Evolutionary conservation across 2,888 invertebrate species (phyloP).

Genomic region (Microplitis manilae): DNA sequence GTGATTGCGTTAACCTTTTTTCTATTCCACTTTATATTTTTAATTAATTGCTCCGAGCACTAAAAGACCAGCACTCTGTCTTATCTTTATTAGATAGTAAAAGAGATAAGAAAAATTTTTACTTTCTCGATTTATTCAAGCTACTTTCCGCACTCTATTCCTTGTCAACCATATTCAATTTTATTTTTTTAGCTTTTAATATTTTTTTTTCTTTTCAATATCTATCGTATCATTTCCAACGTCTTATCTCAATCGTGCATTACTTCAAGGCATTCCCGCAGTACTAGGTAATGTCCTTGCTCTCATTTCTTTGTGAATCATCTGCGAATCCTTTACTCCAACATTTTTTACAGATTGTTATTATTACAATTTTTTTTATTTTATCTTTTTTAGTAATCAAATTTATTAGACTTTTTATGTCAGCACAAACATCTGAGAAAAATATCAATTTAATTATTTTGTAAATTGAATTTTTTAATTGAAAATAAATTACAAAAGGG

Average conservation of each 20-base stretch:
- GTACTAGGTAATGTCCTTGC: conserved; percentile 29
- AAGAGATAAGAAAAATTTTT: not conserved
- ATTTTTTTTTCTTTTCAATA: conserved; percentile 2
- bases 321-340: conserved; percentile 29
- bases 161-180: not conserved
- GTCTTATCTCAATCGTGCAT: conserved; percentile 22
- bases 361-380: not conserved
- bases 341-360: conserved; percentile 18
- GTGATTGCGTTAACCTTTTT: conserved; percentile 29
- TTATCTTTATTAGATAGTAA: too few relatives aligned
- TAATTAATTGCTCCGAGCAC: not conserved
- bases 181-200: conserved; percentile 13
- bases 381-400: not conserved
- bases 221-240: not conserved
- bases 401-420: too few relatives aligned
- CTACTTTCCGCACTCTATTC: not conserved
- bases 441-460: too few relatives aligned
- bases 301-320: conserved; percentile 30
- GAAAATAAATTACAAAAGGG: too few relatives aligned
- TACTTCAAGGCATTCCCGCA: conserved; percentile 22
- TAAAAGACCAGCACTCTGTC: too few relatives aligned
- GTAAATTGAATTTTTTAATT: too few relatives aligned
- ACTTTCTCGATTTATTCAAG: not conserved
- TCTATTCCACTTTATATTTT: conserved; percentile 26
- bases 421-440: too few relatives aligned